Evolutionary conservation across 2,113 vertebrate genomes (phyloP).

Genomic region (Pheucticus melanocephalus): DNA sequence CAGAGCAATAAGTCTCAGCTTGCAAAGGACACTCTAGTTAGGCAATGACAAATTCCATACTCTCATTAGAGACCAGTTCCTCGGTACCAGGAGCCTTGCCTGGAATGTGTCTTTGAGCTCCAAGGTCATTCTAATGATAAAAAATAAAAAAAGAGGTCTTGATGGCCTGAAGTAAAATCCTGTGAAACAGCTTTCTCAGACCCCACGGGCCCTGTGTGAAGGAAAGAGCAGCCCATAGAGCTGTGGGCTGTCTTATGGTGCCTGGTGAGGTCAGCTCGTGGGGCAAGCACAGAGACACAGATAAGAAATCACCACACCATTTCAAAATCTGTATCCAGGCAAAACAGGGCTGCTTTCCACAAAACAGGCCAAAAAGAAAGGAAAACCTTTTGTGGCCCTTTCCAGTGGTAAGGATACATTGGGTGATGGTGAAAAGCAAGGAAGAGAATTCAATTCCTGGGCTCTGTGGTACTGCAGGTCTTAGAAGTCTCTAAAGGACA

Average conservation of each 20-base stretch:
- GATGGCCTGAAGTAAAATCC: neutral
- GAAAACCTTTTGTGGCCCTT: neutral
- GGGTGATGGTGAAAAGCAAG: neutral
- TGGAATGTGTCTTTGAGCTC: slow-evolving; percentile 15
- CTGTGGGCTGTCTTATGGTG: neutral
- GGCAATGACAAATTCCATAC: slow-evolving; percentile 43
- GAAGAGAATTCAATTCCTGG: neutral
- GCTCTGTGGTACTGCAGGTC: neutral
- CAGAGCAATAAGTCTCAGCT: neutral
- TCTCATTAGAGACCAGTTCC: neutral
- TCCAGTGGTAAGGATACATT: neutral
- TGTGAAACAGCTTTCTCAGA: neutral
- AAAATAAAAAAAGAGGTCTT: neutral
- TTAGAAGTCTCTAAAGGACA: neutral
- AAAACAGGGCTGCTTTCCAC: neutral
- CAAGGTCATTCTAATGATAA: neutral
- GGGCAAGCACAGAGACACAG: neutral
- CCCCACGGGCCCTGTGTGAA: neutral
- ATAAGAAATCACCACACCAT: neutral
- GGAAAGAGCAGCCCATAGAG: neutral
- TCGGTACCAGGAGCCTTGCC: neutral
- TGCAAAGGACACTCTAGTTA: slow-evolving; percentile 27
- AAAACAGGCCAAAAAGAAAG: neutral
- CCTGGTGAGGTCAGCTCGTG: neutral
- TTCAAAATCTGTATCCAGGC: neutral